Percentiles rank a stretch among this genome's conserved stretches.
Evolutionary conservation across 2,113 vertebrate genomes (phyloP).

Genomic region (Vanacampus margaritifer): DNA sequence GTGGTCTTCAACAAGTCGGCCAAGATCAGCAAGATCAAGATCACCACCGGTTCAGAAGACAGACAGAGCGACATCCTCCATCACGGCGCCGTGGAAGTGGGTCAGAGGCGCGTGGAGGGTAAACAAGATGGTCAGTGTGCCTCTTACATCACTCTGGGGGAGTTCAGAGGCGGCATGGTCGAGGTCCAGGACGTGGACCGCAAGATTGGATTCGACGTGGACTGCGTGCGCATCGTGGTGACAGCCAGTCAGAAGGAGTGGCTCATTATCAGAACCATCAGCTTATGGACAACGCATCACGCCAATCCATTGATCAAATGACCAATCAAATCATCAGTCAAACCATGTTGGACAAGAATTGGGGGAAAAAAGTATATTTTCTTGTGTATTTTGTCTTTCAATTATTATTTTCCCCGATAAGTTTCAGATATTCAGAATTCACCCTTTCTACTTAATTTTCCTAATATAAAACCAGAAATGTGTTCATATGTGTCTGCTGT

Average conservation of each 20-base stretch:
- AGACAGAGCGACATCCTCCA: conserved; percentile 88
- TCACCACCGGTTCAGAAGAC: conserved; percentile 88
- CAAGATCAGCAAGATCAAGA: conserved; percentile 85
- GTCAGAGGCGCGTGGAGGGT: conserved; percentile 74
- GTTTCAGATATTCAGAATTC: conserved; percentile 33
- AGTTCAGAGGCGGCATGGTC: conserved; percentile 87
- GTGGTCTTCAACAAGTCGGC: conserved; percentile 84
- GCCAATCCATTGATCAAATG: conserved; percentile 60
- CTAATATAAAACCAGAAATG: conserved; percentile 33
- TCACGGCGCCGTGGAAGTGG: conserved; percentile 87
- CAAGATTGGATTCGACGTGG: conserved; percentile 87
- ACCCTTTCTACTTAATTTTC: conserved; percentile 47
- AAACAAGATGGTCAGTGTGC: conserved; percentile 82
- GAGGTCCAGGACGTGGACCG: conserved; percentile 84
- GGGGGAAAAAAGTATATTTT: conserved; percentile 50
- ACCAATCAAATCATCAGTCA: background rate
- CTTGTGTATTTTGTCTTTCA: conserved; percentile 36
- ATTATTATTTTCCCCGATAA: background rate
- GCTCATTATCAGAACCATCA: conserved; percentile 91
- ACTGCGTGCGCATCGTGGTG: conserved; percentile 86
- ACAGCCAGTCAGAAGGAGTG: conserved; percentile 90
- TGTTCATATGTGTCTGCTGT: conserved; percentile 15
- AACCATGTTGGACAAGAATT: conserved; percentile 32
- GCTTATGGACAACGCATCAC: conserved; percentile 85
- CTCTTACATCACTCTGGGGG: conserved; percentile 84